A percentile compares a stretch with the other conserved stretches of the same genome.
These are phyloP conservation scores for Leptarthrus brevirostris DNA, from an alignment of 2,888 invertebrate genomes.

Conservation along the genomic window DNA sequence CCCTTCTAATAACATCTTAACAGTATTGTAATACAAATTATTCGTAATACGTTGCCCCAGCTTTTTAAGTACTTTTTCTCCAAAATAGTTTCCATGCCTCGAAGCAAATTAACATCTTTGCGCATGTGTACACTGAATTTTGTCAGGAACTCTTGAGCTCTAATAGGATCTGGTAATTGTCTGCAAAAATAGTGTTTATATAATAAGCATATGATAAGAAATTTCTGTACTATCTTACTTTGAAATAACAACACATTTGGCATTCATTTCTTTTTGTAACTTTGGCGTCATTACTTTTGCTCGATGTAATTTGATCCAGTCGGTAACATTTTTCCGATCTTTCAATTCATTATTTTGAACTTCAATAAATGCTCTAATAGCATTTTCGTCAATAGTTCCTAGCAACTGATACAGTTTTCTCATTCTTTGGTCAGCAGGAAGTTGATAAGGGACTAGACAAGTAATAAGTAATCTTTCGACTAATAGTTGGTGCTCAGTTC, in stretches of 20 bases:
- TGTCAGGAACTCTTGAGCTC: slow-evolving; percentile 87
- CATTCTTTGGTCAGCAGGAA: slow-evolving; percentile 89
- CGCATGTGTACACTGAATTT: slow-evolving; percentile 85
- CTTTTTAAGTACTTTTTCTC: slow-evolving; percentile 90
- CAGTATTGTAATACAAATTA: slow-evolving; percentile 93
- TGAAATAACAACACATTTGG: slow-evolving; percentile 70
- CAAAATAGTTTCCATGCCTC: slow-evolving; percentile 88
- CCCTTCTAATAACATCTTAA: slow-evolving; percentile 93
- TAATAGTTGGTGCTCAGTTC: slow-evolving; percentile 90
- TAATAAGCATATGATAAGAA: not conserved
- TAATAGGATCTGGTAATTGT: slow-evolving; percentile 91
- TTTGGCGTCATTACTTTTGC: slow-evolving; percentile 74
- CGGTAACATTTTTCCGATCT: slow-evolving; percentile 84
- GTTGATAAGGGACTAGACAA: slow-evolving; percentile 92
- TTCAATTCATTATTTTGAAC: slow-evolving; percentile 90
- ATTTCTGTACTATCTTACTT: slow-evolving; percentile 60
- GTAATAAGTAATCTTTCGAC: slow-evolving; percentile 94
- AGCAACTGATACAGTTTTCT: slow-evolving; percentile 90
- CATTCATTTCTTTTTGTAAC: slow-evolving; percentile 78
- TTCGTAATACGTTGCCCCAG: slow-evolving; percentile 95
- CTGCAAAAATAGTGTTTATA: slow-evolving; percentile 67
- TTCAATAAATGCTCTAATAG: slow-evolving; percentile 92
- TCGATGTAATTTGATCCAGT: slow-evolving; percentile 87
- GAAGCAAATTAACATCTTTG: slow-evolving; percentile 76
- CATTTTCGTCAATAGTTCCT: slow-evolving; percentile 94